Evolutionary conservation across 1,140 invertebrate genomes (phyloP), one percentile per base, ranked within the genome.

Genomic region (Sipha flava): DNA sequence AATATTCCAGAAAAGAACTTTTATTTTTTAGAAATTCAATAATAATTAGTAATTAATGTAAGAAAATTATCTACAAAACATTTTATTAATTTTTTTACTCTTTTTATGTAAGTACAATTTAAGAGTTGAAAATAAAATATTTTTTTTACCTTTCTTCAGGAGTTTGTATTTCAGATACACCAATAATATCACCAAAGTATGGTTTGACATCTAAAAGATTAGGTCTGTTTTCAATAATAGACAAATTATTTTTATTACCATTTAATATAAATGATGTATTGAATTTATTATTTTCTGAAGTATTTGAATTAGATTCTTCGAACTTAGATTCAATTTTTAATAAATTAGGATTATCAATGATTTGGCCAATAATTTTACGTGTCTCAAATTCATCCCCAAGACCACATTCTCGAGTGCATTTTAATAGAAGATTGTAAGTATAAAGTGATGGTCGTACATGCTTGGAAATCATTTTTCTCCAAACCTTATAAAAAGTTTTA

Each of bases 381-480:
- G 57, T 79, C 23, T 89, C 82, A 64, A 90, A 88, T 45, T 89
- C 83, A 83, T 90, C 86, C 0, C 93, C 94, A 81, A 95, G 86
- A 62, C 90, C 88, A 86, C 94, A 95, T 83, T 97, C 94, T 82
- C 92, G 89, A 0, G 91, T 89, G 84, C 89, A 90, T 82, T 91
- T 87, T 6, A 97, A 83, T 82, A 98, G 86, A 29, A 96, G 87
- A 89, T 96, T 96, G 83, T 93, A 97, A 9, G 89, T 90, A 81
- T 88, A 91, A 80, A 92, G 85, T 83, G 89, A 89, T 2, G 94
- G 93, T 70, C 85, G 87, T 6, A 95, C 86, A 62, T 87, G 88
- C 81, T 87, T 86, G 77, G 87, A 83, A 40, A 89, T 84, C 91
- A 97, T 92, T 86, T 93, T 91, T 64, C 91, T 89, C 94, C 94